phyloP scores from a whole-genome alignment of 2,888 invertebrate species.

The Lamproptera curius region DNA sequence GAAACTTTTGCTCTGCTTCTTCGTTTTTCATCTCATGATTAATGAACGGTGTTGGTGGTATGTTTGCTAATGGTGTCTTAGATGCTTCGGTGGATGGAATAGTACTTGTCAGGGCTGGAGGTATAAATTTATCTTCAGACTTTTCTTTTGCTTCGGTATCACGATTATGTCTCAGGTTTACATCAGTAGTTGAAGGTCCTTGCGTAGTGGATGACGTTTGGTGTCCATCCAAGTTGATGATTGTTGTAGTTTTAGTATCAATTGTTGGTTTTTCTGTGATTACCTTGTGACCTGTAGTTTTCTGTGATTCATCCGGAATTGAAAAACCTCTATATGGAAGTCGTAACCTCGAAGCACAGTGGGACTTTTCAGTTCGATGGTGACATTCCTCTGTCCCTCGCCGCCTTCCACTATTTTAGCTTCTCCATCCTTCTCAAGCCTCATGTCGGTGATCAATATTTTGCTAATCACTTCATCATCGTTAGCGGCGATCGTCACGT shows the following conservation, averaged over 20 bases:
- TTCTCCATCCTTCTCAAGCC: slow-evolving; percentile 60
- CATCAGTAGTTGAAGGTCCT: neutral
- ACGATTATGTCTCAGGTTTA: slow-evolving; percentile 15
- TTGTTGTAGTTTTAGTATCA: neutral
- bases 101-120: neutral
- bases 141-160: slow-evolving; percentile 13
- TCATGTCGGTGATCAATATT: slow-evolving; percentile 49
- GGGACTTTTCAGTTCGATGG: slow-evolving; percentile 60
- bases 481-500: slow-evolving; percentile 46
- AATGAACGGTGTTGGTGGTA: neutral
- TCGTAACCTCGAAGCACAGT: slow-evolving; percentile 57
- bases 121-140: neutral
- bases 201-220: neutral
- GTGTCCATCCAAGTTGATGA: neutral
- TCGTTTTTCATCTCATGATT: neutral
- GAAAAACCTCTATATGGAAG: slow-evolving; percentile 54
- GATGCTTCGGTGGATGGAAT: slow-evolving; percentile 22
- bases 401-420: slow-evolving; percentile 57
- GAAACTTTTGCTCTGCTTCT: neutral
- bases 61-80: slow-evolving; percentile 1
- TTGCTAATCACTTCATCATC: slow-evolving; percentile 49
- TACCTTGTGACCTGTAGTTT: neutral
- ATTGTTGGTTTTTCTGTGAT: neutral
- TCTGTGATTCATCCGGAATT: slow-evolving; percentile 23
- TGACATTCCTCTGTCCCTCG: slow-evolving; percentile 52